Evolutionary conservation across 1,140 invertebrate genomes (phyloP).

Genomic region (Panagrolaimus sp.): DNA sequence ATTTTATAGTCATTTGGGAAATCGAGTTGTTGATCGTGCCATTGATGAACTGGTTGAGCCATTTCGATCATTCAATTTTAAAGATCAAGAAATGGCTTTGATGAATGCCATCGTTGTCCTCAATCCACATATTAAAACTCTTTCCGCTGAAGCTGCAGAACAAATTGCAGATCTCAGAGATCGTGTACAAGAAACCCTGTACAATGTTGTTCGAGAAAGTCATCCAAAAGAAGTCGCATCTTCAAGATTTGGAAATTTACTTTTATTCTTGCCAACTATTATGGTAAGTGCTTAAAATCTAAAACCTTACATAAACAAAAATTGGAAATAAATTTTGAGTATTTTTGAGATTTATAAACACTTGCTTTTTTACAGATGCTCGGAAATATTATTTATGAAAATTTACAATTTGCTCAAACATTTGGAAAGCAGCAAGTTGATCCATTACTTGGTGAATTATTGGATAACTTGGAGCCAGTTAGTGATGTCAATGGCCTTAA

Average conservation of each 20-base stretch:
- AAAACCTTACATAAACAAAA: too few relatives aligned
- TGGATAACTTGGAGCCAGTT: conserved; percentile 41
- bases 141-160: conserved; percentile 49
- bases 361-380: conserved; percentile 43
- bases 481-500: conserved; percentile 29
- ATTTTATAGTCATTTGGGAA: conserved; percentile 49
- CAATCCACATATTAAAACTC: conserved; percentile 49
- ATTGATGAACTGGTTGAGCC: conserved; percentile 53
- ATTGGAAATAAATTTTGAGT: too few relatives aligned
- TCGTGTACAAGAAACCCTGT: conserved; percentile 54
- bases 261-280: conserved; percentile 52
- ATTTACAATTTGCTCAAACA: conserved; percentile 53
- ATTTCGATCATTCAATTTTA: conserved; percentile 54
- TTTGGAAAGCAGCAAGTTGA: conserved; percentile 52
- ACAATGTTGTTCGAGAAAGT: conserved; percentile 58
- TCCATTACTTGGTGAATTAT: conserved; percentile 49
- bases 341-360: too few relatives aligned
- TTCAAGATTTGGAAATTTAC: conserved; percentile 54
- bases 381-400: conserved; percentile 50
- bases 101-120: conserved; percentile 55
- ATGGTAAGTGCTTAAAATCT: conserved; percentile 36
- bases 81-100: conserved; percentile 55
- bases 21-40: conserved; percentile 52
- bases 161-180: conserved; percentile 55
- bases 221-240: conserved; percentile 58